Percentiles rank a stretch among this genome's conserved stretches.
Conservation (phyloP, 2,797 vertebrate genomes). For the Scarus forsteni region DNA sequence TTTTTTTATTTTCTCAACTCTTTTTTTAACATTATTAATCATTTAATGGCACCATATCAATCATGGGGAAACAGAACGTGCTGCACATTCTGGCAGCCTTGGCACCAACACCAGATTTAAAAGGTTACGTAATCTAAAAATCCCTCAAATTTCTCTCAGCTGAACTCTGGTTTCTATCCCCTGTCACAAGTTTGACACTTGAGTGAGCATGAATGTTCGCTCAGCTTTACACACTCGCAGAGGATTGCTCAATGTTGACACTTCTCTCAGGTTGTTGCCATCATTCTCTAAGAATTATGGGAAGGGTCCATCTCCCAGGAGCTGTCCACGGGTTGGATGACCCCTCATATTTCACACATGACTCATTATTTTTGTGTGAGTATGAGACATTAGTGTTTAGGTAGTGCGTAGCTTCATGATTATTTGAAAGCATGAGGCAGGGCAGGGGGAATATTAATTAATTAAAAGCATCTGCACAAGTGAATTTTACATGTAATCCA, state of each 20-base stretch:
- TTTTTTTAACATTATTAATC: too few relatives aligned
- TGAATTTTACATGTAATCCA: neutral
- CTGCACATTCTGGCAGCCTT: too few relatives aligned
- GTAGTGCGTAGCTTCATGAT: slow-evolving; percentile 19
- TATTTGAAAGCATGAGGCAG: slow-evolving; percentile 40
- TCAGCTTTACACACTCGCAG: slow-evolving; percentile 3
- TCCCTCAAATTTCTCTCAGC: neutral
- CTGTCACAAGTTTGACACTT: slow-evolving; percentile 23
- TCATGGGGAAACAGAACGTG: too few relatives aligned
- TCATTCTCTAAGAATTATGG: slow-evolving; percentile 24
- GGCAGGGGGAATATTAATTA: slow-evolving; percentile 14
- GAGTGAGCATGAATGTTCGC: slow-evolving; percentile 24
- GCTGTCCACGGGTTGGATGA: slow-evolving; percentile 6
- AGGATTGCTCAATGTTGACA: slow-evolving; percentile 28
- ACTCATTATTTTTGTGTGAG: slow-evolving; percentile 42
- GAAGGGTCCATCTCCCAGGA: slow-evolving; percentile 29
- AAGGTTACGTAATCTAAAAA: neutral
- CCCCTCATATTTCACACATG: slow-evolving; percentile 51
- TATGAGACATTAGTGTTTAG: slow-evolving; percentile 10
- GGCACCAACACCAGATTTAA: neutral
- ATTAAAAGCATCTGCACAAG: neutral
- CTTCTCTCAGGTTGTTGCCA: slow-evolving; percentile 2
- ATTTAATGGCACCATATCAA: too few relatives aligned
- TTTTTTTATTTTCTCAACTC: too few relatives aligned
- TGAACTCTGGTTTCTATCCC: slow-evolving; percentile 7